These are phyloP conservation scores for Calameuta pallipes DNA, from an alignment of 2,888 invertebrate genomes.

Conservation along the genomic window DNA sequence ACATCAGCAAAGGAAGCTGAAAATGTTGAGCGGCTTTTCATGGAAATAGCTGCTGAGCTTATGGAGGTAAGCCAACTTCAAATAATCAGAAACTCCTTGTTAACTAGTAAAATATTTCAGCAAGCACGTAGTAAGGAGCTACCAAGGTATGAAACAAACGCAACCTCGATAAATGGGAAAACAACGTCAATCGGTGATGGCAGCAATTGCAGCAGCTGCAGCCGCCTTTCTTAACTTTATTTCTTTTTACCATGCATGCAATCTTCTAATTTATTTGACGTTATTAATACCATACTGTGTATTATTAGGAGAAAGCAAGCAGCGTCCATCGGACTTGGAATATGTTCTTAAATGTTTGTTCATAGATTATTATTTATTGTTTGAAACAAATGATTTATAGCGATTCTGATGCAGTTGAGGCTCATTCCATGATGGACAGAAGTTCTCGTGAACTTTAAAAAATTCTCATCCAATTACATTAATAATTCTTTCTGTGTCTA, in stretches of 20 bases:
- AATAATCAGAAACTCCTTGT: background rate
- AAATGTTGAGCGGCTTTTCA: slow-evolving; percentile 95
- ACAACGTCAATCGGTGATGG: slow-evolving; percentile 77
- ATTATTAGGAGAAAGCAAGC: background rate
- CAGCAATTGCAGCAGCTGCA: slow-evolving; percentile 73
- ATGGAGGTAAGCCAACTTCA: slow-evolving; percentile 75
- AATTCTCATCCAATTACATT: background rate
- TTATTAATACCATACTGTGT: background rate
- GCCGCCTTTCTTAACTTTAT: slow-evolving; percentile 60
- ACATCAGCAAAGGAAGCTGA: slow-evolving; percentile 98
- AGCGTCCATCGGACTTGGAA: background rate
- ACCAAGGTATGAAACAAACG: slow-evolving; percentile 79
- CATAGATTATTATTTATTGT: background rate
- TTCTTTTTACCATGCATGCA: slow-evolving; percentile 23
- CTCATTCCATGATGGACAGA: background rate
- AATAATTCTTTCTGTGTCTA: background rate
- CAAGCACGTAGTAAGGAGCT: slow-evolving; percentile 89
- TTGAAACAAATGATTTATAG: background rate
- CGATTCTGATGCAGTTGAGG: background rate
- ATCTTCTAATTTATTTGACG: slow-evolving; percentile 16
- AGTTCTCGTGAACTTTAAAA: background rate
- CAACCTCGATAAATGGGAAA: slow-evolving; percentile 78
- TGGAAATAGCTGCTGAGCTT: slow-evolving; percentile 94
- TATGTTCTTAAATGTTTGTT: background rate
- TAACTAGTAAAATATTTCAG: slow-evolving; percentile 65